Evolutionary conservation across 2,888 invertebrate species (phyloP).

Genomic region (Sinohyriopsis cumingii): DNA sequence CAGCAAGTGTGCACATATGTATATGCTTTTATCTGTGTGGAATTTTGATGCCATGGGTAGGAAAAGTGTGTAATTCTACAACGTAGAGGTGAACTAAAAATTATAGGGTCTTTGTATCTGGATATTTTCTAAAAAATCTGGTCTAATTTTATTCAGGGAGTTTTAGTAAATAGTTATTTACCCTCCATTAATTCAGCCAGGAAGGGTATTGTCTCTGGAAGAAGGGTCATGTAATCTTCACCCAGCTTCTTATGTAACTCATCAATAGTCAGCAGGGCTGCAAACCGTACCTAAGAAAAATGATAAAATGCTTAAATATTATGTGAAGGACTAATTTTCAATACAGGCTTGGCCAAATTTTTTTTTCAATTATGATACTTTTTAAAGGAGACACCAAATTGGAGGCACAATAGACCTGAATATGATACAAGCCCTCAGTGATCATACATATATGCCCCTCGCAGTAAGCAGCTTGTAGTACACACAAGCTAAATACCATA

Average conservation of each 20-base stretch:
- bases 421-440: no score
- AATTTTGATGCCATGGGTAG: neutral
- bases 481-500: no score
- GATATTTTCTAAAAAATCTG: no score
- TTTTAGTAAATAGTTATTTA: conserved; percentile 29
- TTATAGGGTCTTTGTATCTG: no score
- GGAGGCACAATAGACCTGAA: no score
- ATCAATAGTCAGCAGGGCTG: conserved; percentile 82
- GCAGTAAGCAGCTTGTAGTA: no score
- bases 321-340: neutral
- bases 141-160: neutral
- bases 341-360: no score
- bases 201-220: conserved; percentile 95
- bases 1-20: neutral
- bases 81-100: no score
- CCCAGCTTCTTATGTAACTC: conserved; percentile 88
- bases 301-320: neutral
- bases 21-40: neutral
- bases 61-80: no score
- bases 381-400: no score
- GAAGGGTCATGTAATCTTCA: conserved; percentile 88
- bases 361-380: no score
- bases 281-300: conserved; percentile 76
- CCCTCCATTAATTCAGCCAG: conserved; percentile 92
- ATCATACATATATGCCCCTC: no score